Conservation (phyloP, 1,140 invertebrate genomes). For the Lucilia sericata region DNA sequence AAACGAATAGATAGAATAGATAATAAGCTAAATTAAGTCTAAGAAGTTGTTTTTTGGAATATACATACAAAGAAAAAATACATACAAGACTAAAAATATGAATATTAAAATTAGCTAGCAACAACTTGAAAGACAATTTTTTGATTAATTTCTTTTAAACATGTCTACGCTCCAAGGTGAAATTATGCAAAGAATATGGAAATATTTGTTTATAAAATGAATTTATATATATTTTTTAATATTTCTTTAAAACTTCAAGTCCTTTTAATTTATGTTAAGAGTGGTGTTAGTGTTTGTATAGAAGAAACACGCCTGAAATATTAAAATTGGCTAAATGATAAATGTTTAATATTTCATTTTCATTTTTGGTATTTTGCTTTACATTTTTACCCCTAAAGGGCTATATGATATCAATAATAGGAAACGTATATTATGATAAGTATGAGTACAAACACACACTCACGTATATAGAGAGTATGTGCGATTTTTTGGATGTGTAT, state of each 20-base stretch:
- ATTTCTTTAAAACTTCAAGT: too few relatives aligned
- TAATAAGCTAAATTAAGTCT: conserved; percentile 9
- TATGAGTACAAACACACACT: too few relatives aligned
- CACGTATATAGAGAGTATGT: too few relatives aligned
- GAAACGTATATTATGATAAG: neutral
- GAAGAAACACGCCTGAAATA: neutral
- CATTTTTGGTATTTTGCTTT: too few relatives aligned
- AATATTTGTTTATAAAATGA: too few relatives aligned
- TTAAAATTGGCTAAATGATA: conserved; percentile 24
- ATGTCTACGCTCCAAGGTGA: too few relatives aligned
- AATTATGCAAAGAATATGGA: too few relatives aligned
- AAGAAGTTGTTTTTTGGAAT: neutral
- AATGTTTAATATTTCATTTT: conserved; percentile 13
- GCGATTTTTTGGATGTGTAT: too few relatives aligned
- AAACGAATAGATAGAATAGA: neutral
- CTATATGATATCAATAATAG: neutral
- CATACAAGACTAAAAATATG: neutral
- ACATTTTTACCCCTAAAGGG: neutral
- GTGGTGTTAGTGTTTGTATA: too few relatives aligned
- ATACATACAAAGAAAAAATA: too few relatives aligned
- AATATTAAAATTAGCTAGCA: neutral
- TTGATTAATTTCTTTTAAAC: too few relatives aligned
- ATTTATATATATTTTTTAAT: too few relatives aligned
- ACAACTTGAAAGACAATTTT: neutral
- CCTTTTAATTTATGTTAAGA: neutral